phyloP scores from a whole-genome alignment of 1,140 invertebrate species.

The Calephelis nemesis region DNA sequence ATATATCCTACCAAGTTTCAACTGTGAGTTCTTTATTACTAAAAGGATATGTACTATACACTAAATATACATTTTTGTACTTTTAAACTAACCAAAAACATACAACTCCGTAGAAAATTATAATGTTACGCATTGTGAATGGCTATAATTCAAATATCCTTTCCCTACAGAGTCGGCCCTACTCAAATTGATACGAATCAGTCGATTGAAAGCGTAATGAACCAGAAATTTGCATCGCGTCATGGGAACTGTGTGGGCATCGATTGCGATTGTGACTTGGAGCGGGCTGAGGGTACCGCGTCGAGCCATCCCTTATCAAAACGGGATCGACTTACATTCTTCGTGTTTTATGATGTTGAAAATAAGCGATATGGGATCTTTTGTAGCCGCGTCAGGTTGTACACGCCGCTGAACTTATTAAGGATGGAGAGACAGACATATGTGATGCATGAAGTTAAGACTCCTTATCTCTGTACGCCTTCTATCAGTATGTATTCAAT shows the following conservation, averaged over 20 bases:
- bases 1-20: too few species aligned
- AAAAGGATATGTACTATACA: too few species aligned
- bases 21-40: too few species aligned
- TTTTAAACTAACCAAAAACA: too few species aligned
- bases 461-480: too few species aligned
- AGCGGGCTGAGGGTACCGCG: not conserved
- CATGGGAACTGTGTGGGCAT: not conserved
- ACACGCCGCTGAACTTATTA: not conserved
- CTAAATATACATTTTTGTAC: too few species aligned
- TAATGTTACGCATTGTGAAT: not conserved
- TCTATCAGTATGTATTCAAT: too few species aligned
- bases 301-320: conserved; percentile 31
- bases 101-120: not conserved
- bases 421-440: not conserved
- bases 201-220: conserved; percentile 6
- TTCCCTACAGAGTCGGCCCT: not conserved
- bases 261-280: not conserved
- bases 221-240: conserved; percentile 11
- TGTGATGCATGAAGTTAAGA: too few species aligned
- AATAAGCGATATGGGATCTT: conserved; percentile 34
- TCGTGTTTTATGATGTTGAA: conserved; percentile 51
- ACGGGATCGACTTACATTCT: conserved; percentile 40
- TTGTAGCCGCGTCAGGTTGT: conserved; percentile 2
- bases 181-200: not conserved
- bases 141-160: not conserved